phyloP scores from a whole-genome alignment of 2,888 invertebrate species.

The Diaprepes abbreviatus region DNA sequence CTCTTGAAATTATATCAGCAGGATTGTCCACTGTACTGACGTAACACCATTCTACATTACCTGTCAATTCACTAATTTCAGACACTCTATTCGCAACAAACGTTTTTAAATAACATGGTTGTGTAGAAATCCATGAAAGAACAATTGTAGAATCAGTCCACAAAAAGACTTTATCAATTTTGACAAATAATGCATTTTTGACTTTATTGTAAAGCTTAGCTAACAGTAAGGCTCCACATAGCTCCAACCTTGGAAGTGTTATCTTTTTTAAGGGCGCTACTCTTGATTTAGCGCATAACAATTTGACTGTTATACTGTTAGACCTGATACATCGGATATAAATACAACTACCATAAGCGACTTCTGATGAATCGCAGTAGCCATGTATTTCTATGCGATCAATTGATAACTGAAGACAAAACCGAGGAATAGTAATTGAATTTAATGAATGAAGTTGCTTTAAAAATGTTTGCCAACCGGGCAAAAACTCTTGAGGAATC shows the following conservation, averaged over 20 bases:
- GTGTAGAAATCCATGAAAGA: constrained; percentile 34
- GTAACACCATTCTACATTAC: constrained; percentile 29
- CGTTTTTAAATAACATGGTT: constrained; percentile 26
- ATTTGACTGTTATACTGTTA: background rate
- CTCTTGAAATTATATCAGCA: constrained; percentile 41
- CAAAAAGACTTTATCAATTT: background rate
- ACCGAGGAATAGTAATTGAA: background rate
- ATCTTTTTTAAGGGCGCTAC: constrained; percentile 42
- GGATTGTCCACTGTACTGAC: constrained; percentile 42
- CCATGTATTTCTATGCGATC: background rate
- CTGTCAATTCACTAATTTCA: constrained; percentile 31
- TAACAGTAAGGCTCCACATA: constrained; percentile 43
- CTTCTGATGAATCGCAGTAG: background rate
- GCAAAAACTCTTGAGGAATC: background rate
- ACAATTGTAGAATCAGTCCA: constrained; percentile 45
- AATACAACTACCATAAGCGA: background rate
- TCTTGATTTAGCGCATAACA: constrained; percentile 42
- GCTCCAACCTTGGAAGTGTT: constrained; percentile 44
- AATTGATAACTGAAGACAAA: background rate
- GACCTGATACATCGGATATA: background rate
- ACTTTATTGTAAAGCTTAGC: constrained; percentile 35
- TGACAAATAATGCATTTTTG: background rate
- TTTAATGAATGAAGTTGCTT: background rate
- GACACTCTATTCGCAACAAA: constrained; percentile 41
- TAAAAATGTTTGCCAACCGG: background rate